These are phyloP conservation scores for Druceiella hillmani DNA, from an alignment of 2,888 invertebrate genomes.

Conservation along the genomic window DNA sequence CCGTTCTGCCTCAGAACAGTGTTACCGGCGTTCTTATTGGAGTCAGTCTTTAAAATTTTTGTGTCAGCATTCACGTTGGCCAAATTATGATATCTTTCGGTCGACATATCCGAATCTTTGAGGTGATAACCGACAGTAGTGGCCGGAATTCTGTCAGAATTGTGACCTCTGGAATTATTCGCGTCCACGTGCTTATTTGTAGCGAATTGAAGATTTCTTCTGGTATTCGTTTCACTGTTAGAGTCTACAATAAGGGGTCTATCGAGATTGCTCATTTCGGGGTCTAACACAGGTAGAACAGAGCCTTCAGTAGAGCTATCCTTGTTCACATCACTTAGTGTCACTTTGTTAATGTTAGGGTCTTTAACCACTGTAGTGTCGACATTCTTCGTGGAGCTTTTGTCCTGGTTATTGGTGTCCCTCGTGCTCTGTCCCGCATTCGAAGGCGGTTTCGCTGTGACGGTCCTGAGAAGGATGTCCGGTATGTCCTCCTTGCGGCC, in stretches of 20 bases:
- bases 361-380: constrained; percentile 43
- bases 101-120: constrained; percentile 48
- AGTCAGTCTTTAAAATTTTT: constrained; percentile 41
- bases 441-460: constrained; percentile 54
- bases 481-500: constrained; percentile 79
- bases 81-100: constrained; percentile 53
- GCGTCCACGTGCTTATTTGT: constrained; percentile 34
- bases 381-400: constrained; percentile 42
- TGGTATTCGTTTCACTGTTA: constrained; percentile 48
- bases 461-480: constrained; percentile 65
- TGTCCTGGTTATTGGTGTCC: constrained; percentile 31
- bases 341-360: constrained; percentile 33
- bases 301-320: constrained; percentile 47
- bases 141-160: constrained; percentile 40
- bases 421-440: constrained; percentile 12
- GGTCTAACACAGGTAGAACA: constrained; percentile 44
- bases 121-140: constrained; percentile 46
- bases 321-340: constrained; percentile 39
- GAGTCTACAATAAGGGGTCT: constrained; percentile 45
- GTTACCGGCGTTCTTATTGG: constrained; percentile 34
- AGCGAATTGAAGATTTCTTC: constrained; percentile 46
- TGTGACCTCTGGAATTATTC: constrained; percentile 38
- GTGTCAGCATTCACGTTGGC: constrained; percentile 54
- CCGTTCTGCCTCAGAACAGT: constrained; percentile 40
- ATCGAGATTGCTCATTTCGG: constrained; percentile 50